These are phyloP conservation scores for Tapirus terrestris DNA, from an alignment of 2,113 vertebrate genomes.

Conservation along the genomic window DNA sequence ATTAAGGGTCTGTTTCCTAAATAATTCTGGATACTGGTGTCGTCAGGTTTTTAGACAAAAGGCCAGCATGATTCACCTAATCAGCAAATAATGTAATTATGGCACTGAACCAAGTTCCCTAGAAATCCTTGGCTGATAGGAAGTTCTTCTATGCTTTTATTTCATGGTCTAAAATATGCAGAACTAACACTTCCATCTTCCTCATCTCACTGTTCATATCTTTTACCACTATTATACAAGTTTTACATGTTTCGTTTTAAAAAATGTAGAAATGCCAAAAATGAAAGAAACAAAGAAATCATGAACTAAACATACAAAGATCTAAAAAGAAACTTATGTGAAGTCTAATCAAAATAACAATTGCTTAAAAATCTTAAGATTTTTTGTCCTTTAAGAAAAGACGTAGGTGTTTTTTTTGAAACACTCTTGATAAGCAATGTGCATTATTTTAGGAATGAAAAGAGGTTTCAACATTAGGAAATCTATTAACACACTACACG, in stretches of 20 bases:
- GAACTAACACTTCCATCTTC: not conserved
- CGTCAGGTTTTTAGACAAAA: not conserved
- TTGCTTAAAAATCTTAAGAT: not conserved
- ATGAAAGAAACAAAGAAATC: not conserved
- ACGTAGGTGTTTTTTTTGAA: not conserved
- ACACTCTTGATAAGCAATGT: not conserved
- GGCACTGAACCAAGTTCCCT: not conserved
- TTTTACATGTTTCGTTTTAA: not conserved
- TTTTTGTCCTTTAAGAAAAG: not conserved
- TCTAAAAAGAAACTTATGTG: not conserved
- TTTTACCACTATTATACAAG: not conserved
- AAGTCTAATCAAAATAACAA: slow-evolving; percentile 17
- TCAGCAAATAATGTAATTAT: not conserved
- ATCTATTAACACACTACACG: not conserved
- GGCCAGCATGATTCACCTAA: not conserved
- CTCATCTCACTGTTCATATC: not conserved
- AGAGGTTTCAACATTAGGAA: not conserved
- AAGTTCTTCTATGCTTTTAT: not conserved
- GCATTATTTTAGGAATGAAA: not conserved
- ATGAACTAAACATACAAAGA: not conserved
- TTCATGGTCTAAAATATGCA: not conserved
- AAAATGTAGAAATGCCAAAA: not conserved
- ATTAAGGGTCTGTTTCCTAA: not conserved
- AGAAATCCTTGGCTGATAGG: not conserved
- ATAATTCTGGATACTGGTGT: not conserved